Conservation (phyloP, 2,888 invertebrate species). For the Serrognathus titanus region DNA sequence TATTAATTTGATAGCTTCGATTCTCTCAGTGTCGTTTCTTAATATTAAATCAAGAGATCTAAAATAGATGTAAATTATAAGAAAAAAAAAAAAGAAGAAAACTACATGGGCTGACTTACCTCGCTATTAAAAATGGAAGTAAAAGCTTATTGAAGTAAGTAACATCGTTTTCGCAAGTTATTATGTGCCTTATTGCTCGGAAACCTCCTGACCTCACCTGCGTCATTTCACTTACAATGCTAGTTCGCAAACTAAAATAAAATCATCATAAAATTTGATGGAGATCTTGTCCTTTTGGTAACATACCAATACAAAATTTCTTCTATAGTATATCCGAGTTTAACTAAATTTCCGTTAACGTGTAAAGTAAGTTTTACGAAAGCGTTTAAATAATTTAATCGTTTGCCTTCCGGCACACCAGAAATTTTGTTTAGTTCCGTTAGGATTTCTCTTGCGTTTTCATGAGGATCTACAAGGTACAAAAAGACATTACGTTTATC, state of each 20-base stretch:
- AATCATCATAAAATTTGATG: too few relatives aligned
- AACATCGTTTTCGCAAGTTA: conserved; percentile 75
- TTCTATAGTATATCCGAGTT: conserved; percentile 71
- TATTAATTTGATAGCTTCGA: conserved; percentile 86
- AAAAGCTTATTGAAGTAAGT: conserved; percentile 75
- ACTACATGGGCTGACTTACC: conserved; percentile 49
- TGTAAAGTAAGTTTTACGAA: conserved; percentile 75
- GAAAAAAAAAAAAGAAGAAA: background rate
- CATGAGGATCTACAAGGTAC: conserved; percentile 49
- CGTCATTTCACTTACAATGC: conserved; percentile 81
- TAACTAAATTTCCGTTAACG: conserved; percentile 56
- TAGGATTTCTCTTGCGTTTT: conserved; percentile 64
- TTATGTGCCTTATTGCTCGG: conserved; percentile 80
- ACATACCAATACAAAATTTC: conserved; percentile 80
- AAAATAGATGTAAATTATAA: conserved; percentile 8
- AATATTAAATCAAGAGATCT: conserved; percentile 87
- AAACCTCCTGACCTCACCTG: conserved; percentile 87
- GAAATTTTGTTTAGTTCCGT: conserved; percentile 60
- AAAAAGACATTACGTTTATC: too few relatives aligned
- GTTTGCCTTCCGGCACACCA: conserved; percentile 70
- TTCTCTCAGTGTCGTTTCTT: conserved; percentile 87
- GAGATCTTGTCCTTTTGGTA: too few relatives aligned
- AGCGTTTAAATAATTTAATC: conserved; percentile 83
- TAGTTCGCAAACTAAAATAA: conserved; percentile 70
- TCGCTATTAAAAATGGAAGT: conserved; percentile 79